These are phyloP conservation scores for Chelmon rostratus DNA, from an alignment of 2,797 vertebrate genomes.

Conservation along the genomic window DNA sequence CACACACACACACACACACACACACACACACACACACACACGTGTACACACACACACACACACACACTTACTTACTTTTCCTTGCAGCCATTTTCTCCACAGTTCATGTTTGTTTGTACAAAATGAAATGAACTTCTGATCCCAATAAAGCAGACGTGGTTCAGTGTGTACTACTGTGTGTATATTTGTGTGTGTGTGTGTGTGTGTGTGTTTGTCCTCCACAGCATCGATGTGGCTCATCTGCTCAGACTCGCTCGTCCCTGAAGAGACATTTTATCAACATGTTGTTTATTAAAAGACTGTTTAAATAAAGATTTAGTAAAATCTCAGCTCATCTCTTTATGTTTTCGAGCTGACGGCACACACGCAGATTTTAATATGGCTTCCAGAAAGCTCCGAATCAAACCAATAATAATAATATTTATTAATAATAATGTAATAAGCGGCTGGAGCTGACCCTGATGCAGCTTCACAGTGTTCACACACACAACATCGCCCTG, in stretches of 20 bases:
- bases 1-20: conserved; percentile 3
- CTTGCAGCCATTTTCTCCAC: no score
- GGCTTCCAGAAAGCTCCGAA: no score
- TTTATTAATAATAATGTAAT: no score
- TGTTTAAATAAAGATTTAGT: neutral
- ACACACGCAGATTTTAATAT: no score
- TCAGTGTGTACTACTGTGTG: conserved; percentile 21
- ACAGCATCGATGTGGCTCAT: no score
- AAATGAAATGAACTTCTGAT: conserved; percentile 56
- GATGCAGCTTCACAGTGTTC: no score
- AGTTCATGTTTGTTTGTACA: conserved; percentile 33
- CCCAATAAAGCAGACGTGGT: conserved; percentile 48
- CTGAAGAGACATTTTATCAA: neutral
- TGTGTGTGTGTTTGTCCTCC: no score
- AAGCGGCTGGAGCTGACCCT: no score
- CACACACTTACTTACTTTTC: neutral
- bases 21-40: neutral
- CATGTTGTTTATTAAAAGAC: conserved; percentile 4
- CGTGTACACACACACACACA: neutral
- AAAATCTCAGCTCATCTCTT: neutral
- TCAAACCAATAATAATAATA: no score
- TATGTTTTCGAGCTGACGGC: neutral
- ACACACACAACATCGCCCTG: no score
- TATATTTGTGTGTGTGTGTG: neutral
- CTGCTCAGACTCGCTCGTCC: neutral